Conservation (phyloP, 2,113 vertebrate species). For the Siniperca knerii region DNA sequence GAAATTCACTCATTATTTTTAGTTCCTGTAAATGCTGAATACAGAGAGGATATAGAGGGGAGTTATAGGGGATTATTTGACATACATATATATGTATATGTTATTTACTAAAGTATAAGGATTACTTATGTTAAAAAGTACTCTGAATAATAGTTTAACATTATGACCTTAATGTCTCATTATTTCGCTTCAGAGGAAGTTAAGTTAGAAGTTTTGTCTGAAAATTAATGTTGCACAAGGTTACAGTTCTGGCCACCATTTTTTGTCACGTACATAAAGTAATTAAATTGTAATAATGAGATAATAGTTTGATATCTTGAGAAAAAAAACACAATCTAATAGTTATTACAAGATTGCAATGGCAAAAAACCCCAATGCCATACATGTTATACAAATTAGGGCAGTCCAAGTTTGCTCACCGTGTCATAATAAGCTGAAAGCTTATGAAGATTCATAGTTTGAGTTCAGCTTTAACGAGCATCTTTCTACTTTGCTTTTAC, state of each 20-base stretch:
- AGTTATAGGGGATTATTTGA: background rate
- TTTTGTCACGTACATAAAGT: background rate
- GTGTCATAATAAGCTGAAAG: background rate
- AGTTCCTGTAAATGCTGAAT: background rate
- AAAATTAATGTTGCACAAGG: background rate
- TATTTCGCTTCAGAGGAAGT: background rate
- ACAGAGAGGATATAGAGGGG: too few species aligned
- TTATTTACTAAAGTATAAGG: background rate
- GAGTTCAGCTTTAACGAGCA: background rate
- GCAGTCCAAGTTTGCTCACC: accelerated
- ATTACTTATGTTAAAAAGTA: background rate
- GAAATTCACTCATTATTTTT: background rate
- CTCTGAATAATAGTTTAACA: background rate
- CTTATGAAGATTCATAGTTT: constrained; percentile 24
- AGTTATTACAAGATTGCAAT: background rate
- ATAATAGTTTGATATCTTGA: background rate
- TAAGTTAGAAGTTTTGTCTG: too few species aligned
- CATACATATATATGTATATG: background rate
- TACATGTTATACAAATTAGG: background rate
- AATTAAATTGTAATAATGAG: background rate
- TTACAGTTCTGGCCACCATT: background rate
- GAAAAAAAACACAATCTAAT: background rate
- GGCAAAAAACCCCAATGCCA: background rate
- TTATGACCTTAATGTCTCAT: background rate
- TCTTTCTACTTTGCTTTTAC: background rate